A percentile compares a stretch with the other conserved stretches of the same genome.
These are phyloP conservation scores for Engraulis encrasicolus DNA, from an alignment of 2,113 vertebrate species.

Conservation along the genomic window DNA sequence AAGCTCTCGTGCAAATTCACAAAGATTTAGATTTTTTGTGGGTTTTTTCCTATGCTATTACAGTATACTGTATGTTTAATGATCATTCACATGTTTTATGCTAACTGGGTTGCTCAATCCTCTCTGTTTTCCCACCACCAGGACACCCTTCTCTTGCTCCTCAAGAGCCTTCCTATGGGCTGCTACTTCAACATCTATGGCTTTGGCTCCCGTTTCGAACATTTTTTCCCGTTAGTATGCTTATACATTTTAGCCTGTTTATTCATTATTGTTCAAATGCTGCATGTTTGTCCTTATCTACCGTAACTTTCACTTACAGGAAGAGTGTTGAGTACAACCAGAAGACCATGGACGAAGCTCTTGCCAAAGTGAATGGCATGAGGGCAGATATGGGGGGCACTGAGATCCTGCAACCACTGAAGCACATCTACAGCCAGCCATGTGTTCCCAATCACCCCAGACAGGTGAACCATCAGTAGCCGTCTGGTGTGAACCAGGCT, in stretches of 20 bases:
- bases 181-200: constrained; percentile 87
- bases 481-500: too few species aligned
- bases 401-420: constrained; percentile 77
- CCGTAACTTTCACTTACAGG: constrained; percentile 56
- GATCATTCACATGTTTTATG: neutral
- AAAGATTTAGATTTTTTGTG: neutral
- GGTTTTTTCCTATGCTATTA: neutral
- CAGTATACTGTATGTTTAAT: neutral
- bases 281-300: too few species aligned
- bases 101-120: neutral
- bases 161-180: constrained; percentile 85
- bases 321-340: constrained; percentile 81
- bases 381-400: constrained; percentile 76
- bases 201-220: constrained; percentile 77
- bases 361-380: constrained; percentile 69
- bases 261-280: neutral
- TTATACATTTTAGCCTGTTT: neutral
- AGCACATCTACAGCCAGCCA: constrained; percentile 73
- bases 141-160: constrained; percentile 79
- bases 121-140: constrained; percentile 44
- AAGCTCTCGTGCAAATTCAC: neutral
- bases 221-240: constrained; percentile 72
- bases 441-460: constrained; percentile 69
- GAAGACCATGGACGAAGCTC: constrained; percentile 74
- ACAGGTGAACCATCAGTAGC: constrained; percentile 71